Conservation (phyloP, 1,140 invertebrate species). For the Glomeris maerens region DNA sequence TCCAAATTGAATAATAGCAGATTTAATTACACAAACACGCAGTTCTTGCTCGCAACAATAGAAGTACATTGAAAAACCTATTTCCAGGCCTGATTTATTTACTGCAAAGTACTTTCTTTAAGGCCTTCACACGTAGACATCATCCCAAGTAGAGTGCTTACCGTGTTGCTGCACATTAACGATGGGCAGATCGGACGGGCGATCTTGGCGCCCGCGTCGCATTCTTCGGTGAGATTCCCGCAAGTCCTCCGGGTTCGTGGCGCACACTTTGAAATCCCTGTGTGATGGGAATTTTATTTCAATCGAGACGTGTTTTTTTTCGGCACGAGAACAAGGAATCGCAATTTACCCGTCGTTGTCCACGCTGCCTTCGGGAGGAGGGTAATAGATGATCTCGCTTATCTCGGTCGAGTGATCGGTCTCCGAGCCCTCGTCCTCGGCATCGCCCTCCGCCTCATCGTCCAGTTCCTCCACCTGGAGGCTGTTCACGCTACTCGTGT, state of each 20-base stretch:
- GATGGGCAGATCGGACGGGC: constrained; percentile 13
- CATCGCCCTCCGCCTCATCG: constrained; percentile 66
- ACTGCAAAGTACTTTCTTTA: too few relatives aligned
- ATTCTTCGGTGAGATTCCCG: constrained; percentile 56
- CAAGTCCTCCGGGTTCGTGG: constrained; percentile 69
- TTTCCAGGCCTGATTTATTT: too few relatives aligned
- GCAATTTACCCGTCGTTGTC: not conserved
- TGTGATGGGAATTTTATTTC: constrained; percentile 22
- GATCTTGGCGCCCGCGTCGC: constrained; percentile 37
- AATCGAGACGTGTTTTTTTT: not conserved
- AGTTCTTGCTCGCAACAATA: constrained; percentile 14
- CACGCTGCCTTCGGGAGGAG: constrained; percentile 35
- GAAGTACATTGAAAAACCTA: constrained; percentile 16
- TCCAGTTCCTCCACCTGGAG: constrained; percentile 51
- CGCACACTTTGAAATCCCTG: constrained; percentile 70
- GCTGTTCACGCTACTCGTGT: constrained; percentile 7
- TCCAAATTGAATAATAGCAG: not conserved
- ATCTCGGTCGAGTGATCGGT: constrained; percentile 49
- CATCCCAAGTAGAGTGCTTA: not conserved
- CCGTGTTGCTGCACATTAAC: constrained; percentile 14
- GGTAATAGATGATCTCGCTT: constrained; percentile 40
- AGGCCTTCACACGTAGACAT: not conserved
- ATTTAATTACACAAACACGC: not conserved
- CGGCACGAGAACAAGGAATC: not conserved
- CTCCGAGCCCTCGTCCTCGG: constrained; percentile 23